Percentiles rank a stretch among this genome's conserved stretches.
These are phyloP conservation scores for Drosophila pseudoobscura DNA, from an alignment of 1,140 invertebrate genomes.

Conservation along the genomic window DNA sequence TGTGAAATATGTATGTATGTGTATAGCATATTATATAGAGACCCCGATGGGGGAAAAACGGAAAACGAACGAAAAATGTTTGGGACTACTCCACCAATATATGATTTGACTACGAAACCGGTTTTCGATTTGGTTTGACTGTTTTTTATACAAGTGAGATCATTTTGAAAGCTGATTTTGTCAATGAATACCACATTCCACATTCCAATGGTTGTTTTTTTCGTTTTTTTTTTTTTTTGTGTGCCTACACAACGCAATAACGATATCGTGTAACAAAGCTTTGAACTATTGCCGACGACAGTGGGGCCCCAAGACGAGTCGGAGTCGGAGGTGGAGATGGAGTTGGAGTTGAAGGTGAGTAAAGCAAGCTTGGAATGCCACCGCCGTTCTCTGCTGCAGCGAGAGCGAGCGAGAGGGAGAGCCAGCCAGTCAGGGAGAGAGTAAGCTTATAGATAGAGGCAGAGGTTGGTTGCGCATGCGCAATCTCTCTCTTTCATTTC, in stretches of 20 bases:
- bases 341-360: conserved; percentile 33
- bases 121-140: conserved; percentile 84
- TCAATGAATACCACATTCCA: conserved; percentile 83
- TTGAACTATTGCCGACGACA: conserved; percentile 74
- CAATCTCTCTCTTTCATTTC: conserved; percentile 25
- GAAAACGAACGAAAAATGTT: conserved; percentile 58
- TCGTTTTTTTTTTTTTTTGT: conserved; percentile 19
- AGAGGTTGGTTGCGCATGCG: conserved; percentile 26
- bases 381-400: too few species aligned
- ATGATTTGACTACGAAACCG: conserved; percentile 83
- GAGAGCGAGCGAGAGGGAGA: background rate
- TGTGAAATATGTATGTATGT: conserved; percentile 2
- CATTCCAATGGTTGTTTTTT: conserved; percentile 67
- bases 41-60: conserved; percentile 23
- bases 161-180: conserved; percentile 84
- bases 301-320: conserved; percentile 26
- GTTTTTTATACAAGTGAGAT: conserved; percentile 83
- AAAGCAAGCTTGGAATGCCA: conserved; percentile 3
- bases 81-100: conserved; percentile 36
- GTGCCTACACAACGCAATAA: conserved; percentile 41
- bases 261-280: conserved; percentile 70
- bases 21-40: background rate
- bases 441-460: background rate
- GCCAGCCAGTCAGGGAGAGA: conserved; percentile 15
- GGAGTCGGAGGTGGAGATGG: conserved; percentile 7